Percentiles rank a stretch among this genome's conserved stretches.
phyloP scores from a whole-genome alignment of 1,140 invertebrate genomes.

The Venturia canescens region DNA sequence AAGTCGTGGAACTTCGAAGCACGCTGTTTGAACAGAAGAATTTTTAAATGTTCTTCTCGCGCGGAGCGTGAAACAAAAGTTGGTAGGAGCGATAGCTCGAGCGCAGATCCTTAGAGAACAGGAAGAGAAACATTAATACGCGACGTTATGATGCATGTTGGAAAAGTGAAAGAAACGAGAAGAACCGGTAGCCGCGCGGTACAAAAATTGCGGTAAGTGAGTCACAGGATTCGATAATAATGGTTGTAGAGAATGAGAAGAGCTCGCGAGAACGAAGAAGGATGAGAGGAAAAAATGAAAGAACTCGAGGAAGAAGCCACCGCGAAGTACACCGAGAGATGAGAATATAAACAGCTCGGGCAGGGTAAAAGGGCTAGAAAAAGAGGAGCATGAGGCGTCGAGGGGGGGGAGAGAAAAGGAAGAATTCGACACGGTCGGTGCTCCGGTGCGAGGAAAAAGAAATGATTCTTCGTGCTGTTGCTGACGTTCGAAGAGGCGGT shows the following conservation, averaged over 20 bases:
- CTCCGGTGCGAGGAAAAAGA: constrained; percentile 27
- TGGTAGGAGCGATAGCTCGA: not conserved
- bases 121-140: constrained; percentile 9
- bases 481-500: constrained; percentile 17
- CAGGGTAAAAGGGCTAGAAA: not conserved
- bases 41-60: not conserved
- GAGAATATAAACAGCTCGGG: constrained; percentile 19
- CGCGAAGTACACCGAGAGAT: not conserved
- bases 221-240: constrained; percentile 39
- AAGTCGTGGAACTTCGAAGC: too few relatives aligned
- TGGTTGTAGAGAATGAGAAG: not conserved
- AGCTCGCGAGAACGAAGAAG: not conserved
- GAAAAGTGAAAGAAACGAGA: not conserved
- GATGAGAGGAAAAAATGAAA: not conserved
- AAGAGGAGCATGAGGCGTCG: not conserved
- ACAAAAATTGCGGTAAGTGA: constrained; percentile 31
- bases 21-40: not conserved
- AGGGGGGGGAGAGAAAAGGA: constrained; percentile 24
- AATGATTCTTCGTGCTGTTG: constrained; percentile 36
- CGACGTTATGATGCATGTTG: not conserved
- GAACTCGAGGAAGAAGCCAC: constrained; percentile 5
- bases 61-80: not conserved
- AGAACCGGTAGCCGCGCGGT: constrained; percentile 10
- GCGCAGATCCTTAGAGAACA: constrained; percentile 13
- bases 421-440: constrained; percentile 44